phyloP scores from a whole-genome alignment of 2,113 vertebrate species.

The Cervus canadensis region DNA sequence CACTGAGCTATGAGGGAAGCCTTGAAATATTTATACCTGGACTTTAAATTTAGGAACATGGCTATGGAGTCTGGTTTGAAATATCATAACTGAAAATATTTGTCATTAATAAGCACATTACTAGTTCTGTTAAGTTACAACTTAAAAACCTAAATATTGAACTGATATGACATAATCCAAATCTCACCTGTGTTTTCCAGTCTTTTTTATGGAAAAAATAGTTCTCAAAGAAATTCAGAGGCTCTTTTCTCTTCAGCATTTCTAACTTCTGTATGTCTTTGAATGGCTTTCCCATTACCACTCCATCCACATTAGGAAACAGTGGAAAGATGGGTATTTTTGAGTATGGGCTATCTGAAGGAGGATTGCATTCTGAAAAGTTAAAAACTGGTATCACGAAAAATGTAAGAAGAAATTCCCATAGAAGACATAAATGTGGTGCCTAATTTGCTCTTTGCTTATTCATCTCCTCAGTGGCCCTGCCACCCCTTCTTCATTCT shows the following conservation, averaged over 20 bases:
- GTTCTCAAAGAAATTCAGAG: conserved; percentile 50
- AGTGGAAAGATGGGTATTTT: conserved; percentile 70
- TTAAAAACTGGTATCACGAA: background rate
- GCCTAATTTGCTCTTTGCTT: background rate
- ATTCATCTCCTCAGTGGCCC: background rate
- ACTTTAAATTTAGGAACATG: background rate
- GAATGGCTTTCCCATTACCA: conserved; percentile 56
- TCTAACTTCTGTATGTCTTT: conserved; percentile 59
- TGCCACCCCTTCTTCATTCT: background rate
- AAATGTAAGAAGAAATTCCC: background rate
- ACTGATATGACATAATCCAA: background rate
- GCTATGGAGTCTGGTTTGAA: conserved; percentile 11
- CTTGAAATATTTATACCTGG: background rate
- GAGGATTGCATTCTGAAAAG: conserved; percentile 35
- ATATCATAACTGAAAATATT: conserved; percentile 8
- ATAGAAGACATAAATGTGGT: background rate
- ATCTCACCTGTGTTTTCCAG: conserved; percentile 65
- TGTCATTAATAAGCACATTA: background rate
- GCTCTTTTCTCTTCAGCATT: conserved; percentile 60
- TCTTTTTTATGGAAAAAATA: conserved; percentile 62
- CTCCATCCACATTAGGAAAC: conserved; percentile 50
- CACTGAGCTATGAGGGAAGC: background rate
- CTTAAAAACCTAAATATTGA: background rate
- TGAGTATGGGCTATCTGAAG: conserved; percentile 65
- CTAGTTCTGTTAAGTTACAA: background rate